Percentiles rank a stretch among this genome's conserved stretches.
Evolutionary conservation across 1,140 invertebrate species (phyloP).

Genomic region (Halyomorpha halys): DNA sequence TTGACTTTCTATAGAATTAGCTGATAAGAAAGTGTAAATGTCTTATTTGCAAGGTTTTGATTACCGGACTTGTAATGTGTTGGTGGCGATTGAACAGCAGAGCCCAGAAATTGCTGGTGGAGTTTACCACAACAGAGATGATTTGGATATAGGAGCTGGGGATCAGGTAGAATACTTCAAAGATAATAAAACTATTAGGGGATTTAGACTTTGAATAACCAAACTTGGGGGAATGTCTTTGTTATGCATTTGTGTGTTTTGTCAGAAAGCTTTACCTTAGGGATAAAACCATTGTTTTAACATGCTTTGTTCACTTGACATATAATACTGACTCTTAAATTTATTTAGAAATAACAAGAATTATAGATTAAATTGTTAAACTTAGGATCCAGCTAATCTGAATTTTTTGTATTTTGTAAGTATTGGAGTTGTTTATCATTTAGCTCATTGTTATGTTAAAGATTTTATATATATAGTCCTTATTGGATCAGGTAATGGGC

Average conservation of each 20-base stretch:
- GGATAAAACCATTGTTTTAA: neutral
- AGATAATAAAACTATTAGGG: neutral
- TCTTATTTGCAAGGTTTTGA: slow-evolving; percentile 73
- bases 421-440: no score
- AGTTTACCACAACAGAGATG: slow-evolving; percentile 80
- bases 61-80: slow-evolving; percentile 96
- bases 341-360: no score
- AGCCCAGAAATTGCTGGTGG: slow-evolving; percentile 94
- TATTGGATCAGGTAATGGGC: no score
- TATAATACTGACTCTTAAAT: no score
- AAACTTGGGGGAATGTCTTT: slow-evolving; percentile 3
- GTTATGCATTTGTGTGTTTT: slow-evolving; percentile 3
- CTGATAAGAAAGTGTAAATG: neutral
- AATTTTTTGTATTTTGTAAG: no score
- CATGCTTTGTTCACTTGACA: slow-evolving; percentile 2
- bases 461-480: no score
- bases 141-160: slow-evolving; percentile 95
- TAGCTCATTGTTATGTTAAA: no score
- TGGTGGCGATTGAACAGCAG: slow-evolving; percentile 96
- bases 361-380: no score
- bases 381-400: no score
- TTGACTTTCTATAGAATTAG: no score
- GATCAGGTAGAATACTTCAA: slow-evolving; percentile 69
- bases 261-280: neutral
- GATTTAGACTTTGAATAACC: no score